Percentiles rank a stretch among this genome's conserved stretches.
These are phyloP conservation scores for Mus caroli DNA, from an alignment of 2,797 vertebrate species.

Conservation along the genomic window DNA sequence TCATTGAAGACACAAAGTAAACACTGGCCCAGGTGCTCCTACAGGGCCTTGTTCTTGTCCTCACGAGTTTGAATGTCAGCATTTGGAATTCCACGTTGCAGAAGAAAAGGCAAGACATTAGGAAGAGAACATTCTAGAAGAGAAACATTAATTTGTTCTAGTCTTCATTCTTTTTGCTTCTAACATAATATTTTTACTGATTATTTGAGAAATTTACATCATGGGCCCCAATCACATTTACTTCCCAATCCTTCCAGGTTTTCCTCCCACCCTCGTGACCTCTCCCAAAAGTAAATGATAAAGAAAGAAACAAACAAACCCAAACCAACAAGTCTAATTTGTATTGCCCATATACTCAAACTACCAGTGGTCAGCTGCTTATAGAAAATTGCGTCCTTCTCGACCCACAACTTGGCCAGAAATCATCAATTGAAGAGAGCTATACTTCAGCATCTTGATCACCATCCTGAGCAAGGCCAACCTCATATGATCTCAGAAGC, in stretches of 20 bases:
- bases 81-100: neutral
- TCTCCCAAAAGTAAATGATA: neutral
- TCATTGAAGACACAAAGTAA: neutral
- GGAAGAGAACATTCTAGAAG: neutral
- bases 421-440: neutral
- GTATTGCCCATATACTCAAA: neutral
- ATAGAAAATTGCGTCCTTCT: neutral
- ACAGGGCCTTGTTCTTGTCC: neutral
- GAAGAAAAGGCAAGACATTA: neutral
- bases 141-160: neutral
- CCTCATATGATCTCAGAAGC: neutral
- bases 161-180: neutral
- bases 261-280: neutral
- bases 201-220: neutral
- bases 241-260: neutral
- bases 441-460: neutral
- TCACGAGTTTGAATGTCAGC: neutral
- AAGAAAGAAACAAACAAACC: neutral
- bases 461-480: neutral
- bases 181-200: neutral
- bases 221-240: no score
- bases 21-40: neutral
- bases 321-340: neutral
- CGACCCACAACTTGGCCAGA: neutral
- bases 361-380: neutral